phyloP scores from a whole-genome alignment of 2,888 invertebrate genomes.

The Caenorhabditis uteleia region DNA sequence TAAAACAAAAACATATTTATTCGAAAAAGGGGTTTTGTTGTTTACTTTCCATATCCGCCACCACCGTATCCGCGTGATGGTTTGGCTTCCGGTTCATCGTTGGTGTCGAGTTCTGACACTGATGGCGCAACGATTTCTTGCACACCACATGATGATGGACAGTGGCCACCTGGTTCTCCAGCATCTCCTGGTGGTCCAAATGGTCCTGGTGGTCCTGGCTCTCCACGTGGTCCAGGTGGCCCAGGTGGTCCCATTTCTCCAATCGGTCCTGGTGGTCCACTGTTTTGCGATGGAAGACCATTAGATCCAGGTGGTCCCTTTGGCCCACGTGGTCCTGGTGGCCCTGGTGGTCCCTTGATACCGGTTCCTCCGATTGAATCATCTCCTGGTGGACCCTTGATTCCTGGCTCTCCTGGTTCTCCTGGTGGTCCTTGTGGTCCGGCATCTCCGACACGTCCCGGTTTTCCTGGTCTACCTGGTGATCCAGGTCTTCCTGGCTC shows the following conservation, averaged over 20 bases:
- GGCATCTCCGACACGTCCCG: conserved; percentile 65
- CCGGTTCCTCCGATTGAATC: conserved; percentile 68
- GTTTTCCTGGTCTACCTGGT: conserved; percentile 64
- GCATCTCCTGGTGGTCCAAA: conserved; percentile 67
- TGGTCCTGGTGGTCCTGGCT: conserved; percentile 63
- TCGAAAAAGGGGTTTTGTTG: conserved; percentile 4
- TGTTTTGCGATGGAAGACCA: conserved; percentile 65
- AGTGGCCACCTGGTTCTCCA: conserved; percentile 68
- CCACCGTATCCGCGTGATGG: conserved; percentile 28
- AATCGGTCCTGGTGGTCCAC: conserved; percentile 66
- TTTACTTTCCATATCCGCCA: conserved; percentile 47
- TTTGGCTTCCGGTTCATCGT: conserved; percentile 34
- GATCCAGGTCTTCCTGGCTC: conserved; percentile 63
- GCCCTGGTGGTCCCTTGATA: conserved; percentile 68
- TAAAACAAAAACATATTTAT: too few relatives aligned
- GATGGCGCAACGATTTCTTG: conserved; percentile 68
- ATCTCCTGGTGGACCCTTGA: conserved; percentile 68
- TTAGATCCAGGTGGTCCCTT: conserved; percentile 68
- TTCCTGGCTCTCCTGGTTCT: conserved; percentile 66
- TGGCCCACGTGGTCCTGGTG: conserved; percentile 66
- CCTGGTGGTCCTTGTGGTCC: conserved; percentile 63
- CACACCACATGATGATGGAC: conserved; percentile 67
- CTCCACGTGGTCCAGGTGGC: conserved; percentile 67
- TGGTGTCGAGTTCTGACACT: conserved; percentile 57
- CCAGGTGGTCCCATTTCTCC: conserved; percentile 63